Conservation (phyloP, 2,113 vertebrate species). For the Chaenocephalus aceratus region DNA sequence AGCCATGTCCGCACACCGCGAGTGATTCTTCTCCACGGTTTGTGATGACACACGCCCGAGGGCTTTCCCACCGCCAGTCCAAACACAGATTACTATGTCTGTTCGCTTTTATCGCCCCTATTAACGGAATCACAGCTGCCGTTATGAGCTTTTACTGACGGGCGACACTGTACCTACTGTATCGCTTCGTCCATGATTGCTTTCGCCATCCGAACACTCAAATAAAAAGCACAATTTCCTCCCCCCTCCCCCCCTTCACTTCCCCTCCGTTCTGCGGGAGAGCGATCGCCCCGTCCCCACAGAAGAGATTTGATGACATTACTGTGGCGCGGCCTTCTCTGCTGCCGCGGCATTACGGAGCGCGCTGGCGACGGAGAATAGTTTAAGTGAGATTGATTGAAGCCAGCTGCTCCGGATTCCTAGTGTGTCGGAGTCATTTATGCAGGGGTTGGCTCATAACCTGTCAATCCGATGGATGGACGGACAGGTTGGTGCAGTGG, state of each 20-base stretch:
- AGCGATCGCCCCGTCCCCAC: slow-evolving; percentile 60
- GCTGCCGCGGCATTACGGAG: slow-evolving; percentile 73
- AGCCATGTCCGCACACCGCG: slow-evolving; percentile 51
- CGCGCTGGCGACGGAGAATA: slow-evolving; percentile 63
- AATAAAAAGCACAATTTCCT: slow-evolving; percentile 30
- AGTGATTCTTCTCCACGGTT: slow-evolving; percentile 49
- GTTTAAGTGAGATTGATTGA: slow-evolving; percentile 85
- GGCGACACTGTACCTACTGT: slow-evolving; percentile 19
- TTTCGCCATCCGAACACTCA: slow-evolving; percentile 38
- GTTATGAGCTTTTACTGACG: slow-evolving; percentile 53
- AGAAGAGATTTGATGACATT: slow-evolving; percentile 77
- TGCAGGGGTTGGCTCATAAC: slow-evolving; percentile 80
- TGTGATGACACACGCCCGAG: slow-evolving; percentile 54
- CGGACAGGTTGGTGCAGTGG: slow-evolving; percentile 44
- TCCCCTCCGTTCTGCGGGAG: slow-evolving; percentile 48
- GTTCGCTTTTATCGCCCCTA: slow-evolving; percentile 67
- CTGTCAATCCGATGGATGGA: slow-evolving; percentile 82
- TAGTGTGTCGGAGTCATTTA: slow-evolving; percentile 79
- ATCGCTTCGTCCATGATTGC: slow-evolving; percentile 13
- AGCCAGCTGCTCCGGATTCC: slow-evolving; percentile 76
- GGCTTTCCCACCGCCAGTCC: slow-evolving; percentile 36
- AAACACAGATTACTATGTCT: slow-evolving; percentile 66
- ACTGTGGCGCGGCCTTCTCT: slow-evolving; percentile 73
- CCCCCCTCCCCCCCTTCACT: background rate
- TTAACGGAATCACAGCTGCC: slow-evolving; percentile 61